phyloP scores from a whole-genome alignment of 2,797 vertebrate species.

The Poeciliopsis turneri region DNA sequence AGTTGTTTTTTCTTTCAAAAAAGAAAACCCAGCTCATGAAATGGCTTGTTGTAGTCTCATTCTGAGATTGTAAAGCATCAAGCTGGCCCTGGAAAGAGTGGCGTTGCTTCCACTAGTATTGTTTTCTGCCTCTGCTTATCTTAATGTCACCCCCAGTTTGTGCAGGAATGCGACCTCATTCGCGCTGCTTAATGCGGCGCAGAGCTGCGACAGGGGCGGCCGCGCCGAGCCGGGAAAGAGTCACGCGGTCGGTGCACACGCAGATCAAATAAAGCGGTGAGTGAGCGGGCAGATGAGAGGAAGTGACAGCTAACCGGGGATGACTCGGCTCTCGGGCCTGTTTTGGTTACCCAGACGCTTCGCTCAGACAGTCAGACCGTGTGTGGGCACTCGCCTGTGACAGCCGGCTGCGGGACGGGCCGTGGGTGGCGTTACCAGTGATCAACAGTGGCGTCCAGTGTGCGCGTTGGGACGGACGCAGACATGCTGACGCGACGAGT shows the following conservation, averaged over 20 bases:
- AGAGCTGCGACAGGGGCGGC: background rate
- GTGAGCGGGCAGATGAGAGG: slow-evolving; percentile 18
- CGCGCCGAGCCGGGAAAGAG: background rate
- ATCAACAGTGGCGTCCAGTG: slow-evolving; percentile 41
- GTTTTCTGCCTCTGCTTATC: background rate
- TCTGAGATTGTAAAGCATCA: background rate
- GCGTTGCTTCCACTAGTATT: background rate
- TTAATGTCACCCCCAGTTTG: background rate
- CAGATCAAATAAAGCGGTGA: slow-evolving; percentile 27
- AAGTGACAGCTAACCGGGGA: slow-evolving; percentile 52
- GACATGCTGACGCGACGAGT: slow-evolving; percentile 63
- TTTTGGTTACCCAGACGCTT: slow-evolving; percentile 55
- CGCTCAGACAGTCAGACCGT: slow-evolving; percentile 63
- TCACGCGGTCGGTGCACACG: background rate
- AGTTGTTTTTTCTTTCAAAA: background rate
- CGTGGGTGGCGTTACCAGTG: slow-evolving; percentile 52
- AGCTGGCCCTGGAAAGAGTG: background rate
- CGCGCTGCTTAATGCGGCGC: background rate
- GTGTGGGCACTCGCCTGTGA: slow-evolving; percentile 52
- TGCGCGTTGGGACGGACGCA: slow-evolving; percentile 27
- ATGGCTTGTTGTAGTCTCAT: background rate
- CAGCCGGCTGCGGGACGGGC: slow-evolving; percentile 54
- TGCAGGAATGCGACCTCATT: background rate
- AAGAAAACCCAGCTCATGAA: background rate
- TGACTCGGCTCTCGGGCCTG: slow-evolving; percentile 60